These are phyloP conservation scores for Hippopotamus amphibius DNA, from an alignment of 2,113 vertebrate genomes.

Conservation along the genomic window DNA sequence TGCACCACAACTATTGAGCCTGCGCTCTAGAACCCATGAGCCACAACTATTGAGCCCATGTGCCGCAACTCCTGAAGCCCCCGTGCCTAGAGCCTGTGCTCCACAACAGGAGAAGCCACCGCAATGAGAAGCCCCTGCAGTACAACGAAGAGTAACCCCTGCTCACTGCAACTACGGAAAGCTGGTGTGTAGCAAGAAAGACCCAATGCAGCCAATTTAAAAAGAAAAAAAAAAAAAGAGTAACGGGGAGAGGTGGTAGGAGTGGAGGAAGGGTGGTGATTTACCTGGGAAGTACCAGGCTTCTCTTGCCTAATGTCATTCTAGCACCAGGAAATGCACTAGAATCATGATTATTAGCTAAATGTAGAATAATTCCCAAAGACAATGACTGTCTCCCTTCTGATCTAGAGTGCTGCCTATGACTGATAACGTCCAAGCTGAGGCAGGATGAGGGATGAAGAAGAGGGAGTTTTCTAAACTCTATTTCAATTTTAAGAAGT, in stretches of 20 bases:
- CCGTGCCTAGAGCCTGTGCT: too few species aligned
- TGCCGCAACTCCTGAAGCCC: too few species aligned
- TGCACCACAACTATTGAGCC: too few species aligned
- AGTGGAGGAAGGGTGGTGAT: rapidly evolving
- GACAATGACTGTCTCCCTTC: not conserved
- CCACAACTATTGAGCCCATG: too few species aligned
- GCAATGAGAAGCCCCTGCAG: too few species aligned
- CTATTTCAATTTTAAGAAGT: not conserved
- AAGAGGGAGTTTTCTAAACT: not conserved
- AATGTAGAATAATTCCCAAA: not conserved
- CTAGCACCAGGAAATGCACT: not conserved
- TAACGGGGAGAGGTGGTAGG: not conserved
- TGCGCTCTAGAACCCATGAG: too few species aligned
- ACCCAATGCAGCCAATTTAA: too few species aligned
- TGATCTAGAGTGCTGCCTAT: not conserved
- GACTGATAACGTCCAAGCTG: not conserved
- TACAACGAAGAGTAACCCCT: too few species aligned
- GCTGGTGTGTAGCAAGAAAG: too few species aligned
- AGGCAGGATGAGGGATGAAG: not conserved
- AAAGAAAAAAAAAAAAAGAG: not conserved
- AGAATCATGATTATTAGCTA: not conserved
- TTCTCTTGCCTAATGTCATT: not conserved
- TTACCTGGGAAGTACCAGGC: not conserved
- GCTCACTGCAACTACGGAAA: too few species aligned
- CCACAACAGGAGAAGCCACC: too few species aligned